phyloP scores from a whole-genome alignment of 2,113 vertebrate genomes.

The Carassius carassius region DNA sequence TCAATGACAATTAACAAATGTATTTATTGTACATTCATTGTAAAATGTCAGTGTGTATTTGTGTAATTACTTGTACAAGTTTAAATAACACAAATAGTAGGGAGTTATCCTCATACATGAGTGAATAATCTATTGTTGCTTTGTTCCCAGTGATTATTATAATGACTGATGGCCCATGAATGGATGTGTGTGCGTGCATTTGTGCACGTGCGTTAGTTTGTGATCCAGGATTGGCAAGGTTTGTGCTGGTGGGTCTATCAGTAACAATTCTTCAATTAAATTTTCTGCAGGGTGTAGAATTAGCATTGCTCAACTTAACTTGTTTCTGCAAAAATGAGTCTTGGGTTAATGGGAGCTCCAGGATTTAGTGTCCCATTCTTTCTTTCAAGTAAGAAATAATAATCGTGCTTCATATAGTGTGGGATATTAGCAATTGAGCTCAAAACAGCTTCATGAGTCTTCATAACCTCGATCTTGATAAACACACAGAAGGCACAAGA shows the following conservation, averaged over 20 bases:
- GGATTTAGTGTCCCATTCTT: background rate
- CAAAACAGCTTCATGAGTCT: background rate
- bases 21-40: background rate
- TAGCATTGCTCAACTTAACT: background rate
- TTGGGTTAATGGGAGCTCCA: background rate
- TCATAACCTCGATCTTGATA: background rate
- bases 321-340: background rate
- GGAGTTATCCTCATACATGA: background rate
- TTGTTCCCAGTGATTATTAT: conserved; percentile 34
- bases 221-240: background rate
- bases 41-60: background rate
- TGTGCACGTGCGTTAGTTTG: conserved; percentile 29
- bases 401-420: background rate
- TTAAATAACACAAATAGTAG: background rate
- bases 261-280: background rate
- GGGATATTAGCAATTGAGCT: background rate
- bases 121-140: background rate
- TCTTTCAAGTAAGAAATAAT: background rate
- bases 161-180: conserved; percentile 44
- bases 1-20: background rate
- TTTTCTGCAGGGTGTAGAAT: background rate
- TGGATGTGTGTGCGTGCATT: conserved; percentile 44
- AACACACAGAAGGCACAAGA: background rate
- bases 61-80: background rate
- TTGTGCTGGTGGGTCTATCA: background rate